A percentile compares a stretch with the other conserved stretches of the same genome.
These are phyloP conservation scores for Irena cyanogastra DNA, from an alignment of 2,113 vertebrate species.

Conservation along the genomic window DNA sequence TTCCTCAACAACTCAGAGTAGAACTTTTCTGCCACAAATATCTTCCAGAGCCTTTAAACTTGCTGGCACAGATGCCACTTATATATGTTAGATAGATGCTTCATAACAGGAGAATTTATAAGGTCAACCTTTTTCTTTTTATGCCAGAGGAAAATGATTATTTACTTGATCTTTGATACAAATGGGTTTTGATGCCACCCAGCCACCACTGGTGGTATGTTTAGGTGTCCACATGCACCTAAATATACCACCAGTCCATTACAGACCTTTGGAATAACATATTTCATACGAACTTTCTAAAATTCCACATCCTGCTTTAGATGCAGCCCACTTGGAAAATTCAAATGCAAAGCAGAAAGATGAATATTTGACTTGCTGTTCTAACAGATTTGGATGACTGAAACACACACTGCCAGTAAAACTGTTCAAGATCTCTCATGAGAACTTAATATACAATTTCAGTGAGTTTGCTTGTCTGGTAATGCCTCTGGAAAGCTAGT, in stretches of 20 bases:
- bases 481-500: conserved; percentile 20
- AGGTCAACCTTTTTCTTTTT: background rate
- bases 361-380: background rate
- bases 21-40: background rate
- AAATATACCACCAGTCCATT: background rate
- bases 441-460: background rate
- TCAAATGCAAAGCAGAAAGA: background rate
- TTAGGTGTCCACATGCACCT: background rate
- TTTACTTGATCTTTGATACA: background rate
- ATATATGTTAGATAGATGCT: background rate
- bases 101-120: background rate
- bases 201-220: too few species aligned
- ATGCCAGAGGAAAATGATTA: background rate
- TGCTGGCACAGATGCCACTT: background rate
- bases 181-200: background rate
- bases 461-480: background rate
- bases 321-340: background rate
- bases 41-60: background rate
- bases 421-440: background rate
- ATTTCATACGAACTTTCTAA: background rate
- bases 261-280: background rate
- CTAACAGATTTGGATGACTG: background rate
- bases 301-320: background rate
- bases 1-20: background rate
- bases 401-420: background rate